Evolutionary conservation across 2,888 invertebrate species (phyloP).

Genomic region (Aspidiotus destructor): DNA sequence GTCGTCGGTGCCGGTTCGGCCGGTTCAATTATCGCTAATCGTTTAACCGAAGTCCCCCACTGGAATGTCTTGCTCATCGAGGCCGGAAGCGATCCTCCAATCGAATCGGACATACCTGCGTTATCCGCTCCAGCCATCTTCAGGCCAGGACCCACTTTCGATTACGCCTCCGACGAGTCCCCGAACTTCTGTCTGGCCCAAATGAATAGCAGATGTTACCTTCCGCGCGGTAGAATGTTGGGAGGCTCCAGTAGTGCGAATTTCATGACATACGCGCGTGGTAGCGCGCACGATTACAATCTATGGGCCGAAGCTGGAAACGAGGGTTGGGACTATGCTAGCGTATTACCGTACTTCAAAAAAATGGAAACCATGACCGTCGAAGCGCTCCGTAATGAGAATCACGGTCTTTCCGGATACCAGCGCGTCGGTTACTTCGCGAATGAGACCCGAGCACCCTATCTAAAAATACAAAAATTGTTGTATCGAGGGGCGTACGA

Average conservation of each 20-base stretch:
- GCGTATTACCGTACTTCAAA: slow-evolving; percentile 45
- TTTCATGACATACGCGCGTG: slow-evolving; percentile 52
- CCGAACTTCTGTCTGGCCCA: neutral
- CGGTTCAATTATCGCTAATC: slow-evolving; percentile 47
- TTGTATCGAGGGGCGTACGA: slow-evolving; percentile 16
- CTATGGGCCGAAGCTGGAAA: slow-evolving; percentile 54
- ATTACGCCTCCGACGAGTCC: neutral
- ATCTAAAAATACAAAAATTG: slow-evolving; percentile 8
- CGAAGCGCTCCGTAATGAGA: slow-evolving; percentile 21
- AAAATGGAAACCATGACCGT: slow-evolving; percentile 41
- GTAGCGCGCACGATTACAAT: slow-evolving; percentile 56
- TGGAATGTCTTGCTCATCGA: slow-evolving; percentile 48
- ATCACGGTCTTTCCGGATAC: slow-evolving; percentile 21
- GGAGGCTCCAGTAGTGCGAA: slow-evolving; percentile 16
- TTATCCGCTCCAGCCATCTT: slow-evolving; percentile 41
- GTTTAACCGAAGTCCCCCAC: slow-evolving; percentile 44
- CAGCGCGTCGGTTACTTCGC: slow-evolving; percentile 12
- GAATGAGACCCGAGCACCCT: slow-evolving; percentile 4
- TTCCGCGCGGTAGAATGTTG: slow-evolving; percentile 10
- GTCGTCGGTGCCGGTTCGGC: slow-evolving; percentile 44
- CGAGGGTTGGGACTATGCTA: slow-evolving; percentile 51
- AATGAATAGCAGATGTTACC: slow-evolving; percentile 1
- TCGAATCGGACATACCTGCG: slow-evolving; percentile 44
- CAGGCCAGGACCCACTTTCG: neutral
- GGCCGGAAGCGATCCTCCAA: slow-evolving; percentile 47